Conservation (phyloP, 2,113 vertebrate species). For the Peucedramus taeniatus region DNA sequence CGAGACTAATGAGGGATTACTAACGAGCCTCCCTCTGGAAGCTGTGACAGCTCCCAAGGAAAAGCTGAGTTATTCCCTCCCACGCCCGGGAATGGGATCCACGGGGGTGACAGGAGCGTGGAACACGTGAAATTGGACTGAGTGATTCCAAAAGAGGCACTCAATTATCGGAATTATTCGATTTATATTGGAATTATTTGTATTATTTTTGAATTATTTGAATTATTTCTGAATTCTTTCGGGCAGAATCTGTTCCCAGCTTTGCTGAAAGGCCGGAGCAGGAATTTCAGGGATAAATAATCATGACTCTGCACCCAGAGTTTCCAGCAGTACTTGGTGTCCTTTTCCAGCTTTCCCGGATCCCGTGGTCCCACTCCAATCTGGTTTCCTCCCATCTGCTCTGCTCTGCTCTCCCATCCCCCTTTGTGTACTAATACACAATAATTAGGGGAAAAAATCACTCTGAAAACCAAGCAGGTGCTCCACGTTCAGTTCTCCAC, state of each 20-base stretch:
- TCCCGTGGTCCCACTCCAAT: background rate
- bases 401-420: background rate
- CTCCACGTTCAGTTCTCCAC: background rate
- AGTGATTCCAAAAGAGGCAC: background rate
- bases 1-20: conserved; percentile 4
- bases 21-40: background rate
- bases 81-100: background rate
- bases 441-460: background rate
- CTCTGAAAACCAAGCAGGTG: background rate
- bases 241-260: background rate
- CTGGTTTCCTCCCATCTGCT: background rate
- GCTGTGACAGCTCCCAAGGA: background rate
- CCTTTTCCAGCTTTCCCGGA: background rate
- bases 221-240: background rate
- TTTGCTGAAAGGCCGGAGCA: background rate
- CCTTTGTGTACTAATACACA: accelerated
- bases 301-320: accelerated
- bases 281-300: background rate
- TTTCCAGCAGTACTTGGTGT: background rate
- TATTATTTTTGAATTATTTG: accelerated
- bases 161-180: accelerated
- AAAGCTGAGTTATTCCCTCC: background rate
- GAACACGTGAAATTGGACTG: accelerated
- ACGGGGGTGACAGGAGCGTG: background rate
- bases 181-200: accelerated